Percentiles rank a stretch among this genome's conserved stretches.
These are phyloP conservation scores for Nemapogon koenigi DNA, from an alignment of 2,888 invertebrate species.

Conservation along the genomic window DNA sequence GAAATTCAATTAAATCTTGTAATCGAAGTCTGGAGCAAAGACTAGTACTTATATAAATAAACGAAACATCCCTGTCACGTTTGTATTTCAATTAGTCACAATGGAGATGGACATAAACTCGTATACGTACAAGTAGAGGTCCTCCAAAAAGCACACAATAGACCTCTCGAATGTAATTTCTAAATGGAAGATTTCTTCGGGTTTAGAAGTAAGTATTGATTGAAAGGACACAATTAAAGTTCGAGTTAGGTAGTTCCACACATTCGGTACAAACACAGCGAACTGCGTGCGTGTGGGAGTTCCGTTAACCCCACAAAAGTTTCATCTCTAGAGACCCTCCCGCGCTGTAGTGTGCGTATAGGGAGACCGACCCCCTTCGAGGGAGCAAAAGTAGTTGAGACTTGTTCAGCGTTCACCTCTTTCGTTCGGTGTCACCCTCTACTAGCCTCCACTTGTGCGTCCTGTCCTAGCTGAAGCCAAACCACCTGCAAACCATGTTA, in stretches of 20 bases:
- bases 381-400: conserved; percentile 63
- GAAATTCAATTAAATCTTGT: no score
- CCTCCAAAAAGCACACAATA: no score
- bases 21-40: no score
- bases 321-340: conserved; percentile 56
- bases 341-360: conserved; percentile 22
- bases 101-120: no score
- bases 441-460: conserved; percentile 31
- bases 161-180: conserved; percentile 6
- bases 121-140: no score
- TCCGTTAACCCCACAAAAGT: conserved; percentile 59
- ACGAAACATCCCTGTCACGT: no score
- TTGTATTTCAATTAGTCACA: no score
- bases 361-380: conserved; percentile 38
- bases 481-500: no score
- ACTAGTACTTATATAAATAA: no score
- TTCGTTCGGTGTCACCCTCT: conserved; percentile 61
- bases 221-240: conserved; percentile 65
- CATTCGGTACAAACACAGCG: neutral
- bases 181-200: conserved; percentile 14
- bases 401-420: conserved; percentile 65
- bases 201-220: conserved; percentile 49
- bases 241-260: conserved; percentile 52
- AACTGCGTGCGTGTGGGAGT: conserved; percentile 33
- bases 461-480: no score